A percentile compares a stretch with the other conserved stretches of the same genome.
phyloP scores from a whole-genome alignment of 2,113 vertebrate species.

The Petrocephalus microphthalmus region DNA sequence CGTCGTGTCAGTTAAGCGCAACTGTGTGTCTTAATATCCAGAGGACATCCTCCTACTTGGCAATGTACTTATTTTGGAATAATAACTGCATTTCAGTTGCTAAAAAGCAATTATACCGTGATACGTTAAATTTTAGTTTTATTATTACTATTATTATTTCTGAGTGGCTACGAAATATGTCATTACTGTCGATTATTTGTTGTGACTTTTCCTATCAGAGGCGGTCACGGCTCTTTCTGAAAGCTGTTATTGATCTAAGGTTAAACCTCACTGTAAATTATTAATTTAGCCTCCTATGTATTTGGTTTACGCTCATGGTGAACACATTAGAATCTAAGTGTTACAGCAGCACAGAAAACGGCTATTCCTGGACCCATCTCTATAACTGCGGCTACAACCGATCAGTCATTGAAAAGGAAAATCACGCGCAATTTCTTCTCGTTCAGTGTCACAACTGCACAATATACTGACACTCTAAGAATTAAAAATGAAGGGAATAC shows the following conservation, averaged over 20 bases:
- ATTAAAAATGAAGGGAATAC: not conserved
- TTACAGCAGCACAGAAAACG: conserved; percentile 30
- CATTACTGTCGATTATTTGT: not conserved
- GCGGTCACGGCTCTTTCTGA: conserved; percentile 54
- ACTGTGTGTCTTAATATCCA: conserved; percentile 37
- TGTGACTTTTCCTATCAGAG: conserved; percentile 42
- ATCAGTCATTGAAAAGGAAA: not conserved
- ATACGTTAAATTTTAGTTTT: not conserved
- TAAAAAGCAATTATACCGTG: not conserved
- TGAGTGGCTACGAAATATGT: not conserved
- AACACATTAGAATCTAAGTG: conserved; percentile 66
- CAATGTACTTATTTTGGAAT: not conserved
- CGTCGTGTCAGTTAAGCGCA: conserved; percentile 48
- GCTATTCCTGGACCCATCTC: not conserved
- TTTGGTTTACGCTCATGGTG: conserved; percentile 81
- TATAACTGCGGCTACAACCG: not conserved
- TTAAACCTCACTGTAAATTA: conserved; percentile 83
- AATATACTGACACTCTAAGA: not conserved
- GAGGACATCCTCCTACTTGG: not conserved
- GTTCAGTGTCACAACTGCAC: not conserved
- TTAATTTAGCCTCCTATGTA: conserved; percentile 72
- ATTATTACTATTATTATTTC: not conserved
- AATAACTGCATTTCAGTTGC: not conserved
- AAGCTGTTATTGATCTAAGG: conserved; percentile 82
- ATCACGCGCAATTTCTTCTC: not conserved